Evolutionary conservation across 2,888 invertebrate species (phyloP).

Genomic region (Leptinotarsa peninsularis): DNA sequence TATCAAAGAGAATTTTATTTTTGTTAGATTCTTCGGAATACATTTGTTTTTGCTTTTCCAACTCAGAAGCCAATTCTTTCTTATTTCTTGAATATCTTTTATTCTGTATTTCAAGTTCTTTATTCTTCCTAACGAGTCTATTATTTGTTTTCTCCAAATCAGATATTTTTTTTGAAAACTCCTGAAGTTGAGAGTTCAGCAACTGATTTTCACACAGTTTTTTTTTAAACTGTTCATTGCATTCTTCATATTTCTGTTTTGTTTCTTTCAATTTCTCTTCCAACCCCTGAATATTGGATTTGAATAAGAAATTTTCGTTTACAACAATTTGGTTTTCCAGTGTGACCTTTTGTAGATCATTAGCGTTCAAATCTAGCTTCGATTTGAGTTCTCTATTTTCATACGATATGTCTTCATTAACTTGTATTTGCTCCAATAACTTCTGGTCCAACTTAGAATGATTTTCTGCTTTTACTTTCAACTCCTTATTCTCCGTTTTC

Average conservation of each 20-base stretch:
- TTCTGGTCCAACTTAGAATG: background rate
- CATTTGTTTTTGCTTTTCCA: background rate
- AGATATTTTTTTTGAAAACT: background rate
- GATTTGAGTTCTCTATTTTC: background rate
- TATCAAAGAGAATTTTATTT: background rate
- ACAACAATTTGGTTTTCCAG: background rate
- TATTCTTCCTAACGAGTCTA: background rate
- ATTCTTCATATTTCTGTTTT: background rate
- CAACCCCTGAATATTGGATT: background rate
- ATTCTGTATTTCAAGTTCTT: background rate
- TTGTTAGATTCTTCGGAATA: background rate
- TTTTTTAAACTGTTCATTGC: background rate
- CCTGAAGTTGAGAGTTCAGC: background rate
- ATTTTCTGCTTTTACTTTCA: background rate
- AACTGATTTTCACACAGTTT: background rate
- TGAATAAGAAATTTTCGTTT: background rate
- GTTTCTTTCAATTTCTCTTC: background rate
- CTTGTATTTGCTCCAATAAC: background rate
- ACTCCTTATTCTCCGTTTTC: background rate
- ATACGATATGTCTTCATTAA: background rate
- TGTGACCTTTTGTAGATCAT: no score
- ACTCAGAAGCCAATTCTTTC: background rate
- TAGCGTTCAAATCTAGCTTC: background rate
- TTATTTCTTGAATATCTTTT: background rate
- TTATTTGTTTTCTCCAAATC: background rate